A percentile compares a stretch with the other conserved stretches of the same genome.
Evolutionary conservation across 2,888 invertebrate species (phyloP).

Genomic region (Cerastis rubricosa): DNA sequence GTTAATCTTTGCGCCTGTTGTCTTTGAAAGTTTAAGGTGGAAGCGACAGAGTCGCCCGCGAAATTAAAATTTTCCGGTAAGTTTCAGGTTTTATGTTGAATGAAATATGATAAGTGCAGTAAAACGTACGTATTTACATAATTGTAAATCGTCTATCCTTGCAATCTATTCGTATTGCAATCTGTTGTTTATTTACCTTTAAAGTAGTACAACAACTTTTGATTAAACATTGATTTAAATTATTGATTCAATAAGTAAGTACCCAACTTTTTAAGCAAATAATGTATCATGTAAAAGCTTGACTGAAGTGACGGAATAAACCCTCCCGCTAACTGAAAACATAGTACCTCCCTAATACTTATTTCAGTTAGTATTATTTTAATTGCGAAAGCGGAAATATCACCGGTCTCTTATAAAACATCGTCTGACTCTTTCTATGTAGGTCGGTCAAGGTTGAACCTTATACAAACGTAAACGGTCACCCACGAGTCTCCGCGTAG

Average conservation of each 20-base stretch:
- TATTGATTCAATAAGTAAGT: background rate
- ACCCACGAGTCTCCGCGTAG: background rate
- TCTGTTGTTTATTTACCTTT: background rate
- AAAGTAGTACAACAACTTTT: background rate
- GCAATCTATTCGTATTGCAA: too few species aligned
- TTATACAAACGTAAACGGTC: background rate
- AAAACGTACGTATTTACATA: too few species aligned
- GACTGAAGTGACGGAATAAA: background rate
- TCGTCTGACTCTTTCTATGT: background rate
- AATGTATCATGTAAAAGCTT: background rate
- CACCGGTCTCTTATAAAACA: constrained; percentile 1
- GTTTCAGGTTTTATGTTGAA: too few species aligned
- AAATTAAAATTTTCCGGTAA: too few species aligned
- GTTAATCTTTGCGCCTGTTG: constrained; percentile 5
- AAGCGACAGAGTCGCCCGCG: too few species aligned
- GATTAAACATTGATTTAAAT: background rate
- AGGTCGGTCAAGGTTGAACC: constrained; percentile 39
- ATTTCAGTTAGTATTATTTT: background rate
- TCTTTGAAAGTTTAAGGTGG: background rate
- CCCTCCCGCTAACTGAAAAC: background rate
- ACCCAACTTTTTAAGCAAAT: background rate
- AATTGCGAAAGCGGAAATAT: background rate
- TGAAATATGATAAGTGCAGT: too few species aligned
- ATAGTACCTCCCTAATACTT: background rate
- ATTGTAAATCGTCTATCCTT: too few species aligned